Base-by-base conservation (phyloP, 37 sponge, comb jelly and placozoan species). In the Lycopodina hypogea region DNA sequence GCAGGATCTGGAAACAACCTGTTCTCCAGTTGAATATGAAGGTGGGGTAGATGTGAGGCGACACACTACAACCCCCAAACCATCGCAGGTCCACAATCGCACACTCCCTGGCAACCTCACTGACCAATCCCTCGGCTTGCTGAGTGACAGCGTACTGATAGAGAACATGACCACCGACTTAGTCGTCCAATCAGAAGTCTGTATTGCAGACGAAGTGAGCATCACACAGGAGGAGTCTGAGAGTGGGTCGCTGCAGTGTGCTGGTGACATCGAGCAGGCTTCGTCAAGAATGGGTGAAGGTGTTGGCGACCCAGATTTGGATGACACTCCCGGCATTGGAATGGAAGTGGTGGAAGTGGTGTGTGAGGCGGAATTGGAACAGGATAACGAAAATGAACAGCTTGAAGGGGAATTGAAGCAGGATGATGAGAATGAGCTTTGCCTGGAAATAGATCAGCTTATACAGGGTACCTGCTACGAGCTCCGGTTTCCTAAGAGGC, bases 41-140 rank as follows among this genome's bases (percentile, higher is more conserved):
- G 28, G 3, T 29, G 56, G 59, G 42, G 55, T 80, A 4, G 19
- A 70, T 11, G 2, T 18, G 48, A 80, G 69, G 80, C 69, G 70
- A 59, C 71, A 60, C 23, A n/a, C 42, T 26, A 69, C 70, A 71
- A 80, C 80, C n/a, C 80, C 80, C 0, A 56, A 70, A 38, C 39
- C 70, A 4, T 71, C 80, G 23, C 71, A 69, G 19, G 71, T 80
- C n/a, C 80, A 80, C 60, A 53, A 55, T 55, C 50, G 80, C 3
- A 77, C 65, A 3, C 77, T 77, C 50, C 24, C 76, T 3, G 64
- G 64, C 36, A 77, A 77, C 77, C 36, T 62, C 29, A 23, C 63
- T 0, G 77, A 77, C 19, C 50, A 40, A 22, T 64, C 64, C 45
- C 64, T 77, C 14, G 77, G 77, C 11, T 26, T 77, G 3, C 39